A percentile compares a stretch with the other conserved stretches of the same genome.
These are phyloP conservation scores for Macrostomum lignano DNA, from an alignment of 1,140 invertebrate species.

Conservation along the genomic window DNA sequence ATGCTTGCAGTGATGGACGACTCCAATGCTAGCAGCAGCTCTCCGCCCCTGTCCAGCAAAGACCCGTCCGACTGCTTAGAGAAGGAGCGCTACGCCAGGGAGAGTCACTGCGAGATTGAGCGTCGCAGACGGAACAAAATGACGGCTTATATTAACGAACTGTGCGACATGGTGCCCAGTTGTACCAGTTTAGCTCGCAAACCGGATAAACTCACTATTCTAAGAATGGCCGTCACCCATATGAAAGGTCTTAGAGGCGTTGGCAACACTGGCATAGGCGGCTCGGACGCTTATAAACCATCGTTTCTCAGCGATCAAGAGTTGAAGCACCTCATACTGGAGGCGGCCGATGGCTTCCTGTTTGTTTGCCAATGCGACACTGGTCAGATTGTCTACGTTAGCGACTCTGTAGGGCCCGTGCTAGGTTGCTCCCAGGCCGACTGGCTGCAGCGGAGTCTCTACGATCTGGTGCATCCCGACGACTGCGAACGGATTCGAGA, in stretches of 20 bases:
- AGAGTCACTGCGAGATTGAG: constrained; percentile 99
- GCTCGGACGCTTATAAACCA: constrained; percentile 82
- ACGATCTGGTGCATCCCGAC: constrained; percentile 83
- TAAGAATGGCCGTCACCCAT: constrained; percentile 93
- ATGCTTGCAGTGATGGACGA: too few relatives aligned
- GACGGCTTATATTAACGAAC: constrained; percentile 96
- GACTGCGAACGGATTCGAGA: constrained; percentile 85
- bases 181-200: constrained; percentile 83
- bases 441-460: constrained; percentile 78
- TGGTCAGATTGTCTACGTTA: constrained; percentile 81
- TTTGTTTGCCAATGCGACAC: constrained; percentile 94
- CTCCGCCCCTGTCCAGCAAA: too few relatives aligned
- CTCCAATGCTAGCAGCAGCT: too few relatives aligned
- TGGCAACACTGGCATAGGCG: constrained; percentile 34
- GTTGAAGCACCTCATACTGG: constrained; percentile 84
- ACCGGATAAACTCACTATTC: constrained; percentile 92
- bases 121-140: constrained; percentile 89
- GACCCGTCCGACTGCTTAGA: too few relatives aligned
- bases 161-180: constrained; percentile 97
- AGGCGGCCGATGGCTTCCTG: constrained; percentile 92
- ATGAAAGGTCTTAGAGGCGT: constrained; percentile 79
- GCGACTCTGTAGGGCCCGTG: constrained; percentile 83
- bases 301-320: constrained; percentile 96
- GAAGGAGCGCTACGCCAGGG: too few relatives aligned
- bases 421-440: constrained; percentile 82